Evolutionary conservation across 1,140 invertebrate species (phyloP).

Genomic region (Drosophila busckii): DNA sequence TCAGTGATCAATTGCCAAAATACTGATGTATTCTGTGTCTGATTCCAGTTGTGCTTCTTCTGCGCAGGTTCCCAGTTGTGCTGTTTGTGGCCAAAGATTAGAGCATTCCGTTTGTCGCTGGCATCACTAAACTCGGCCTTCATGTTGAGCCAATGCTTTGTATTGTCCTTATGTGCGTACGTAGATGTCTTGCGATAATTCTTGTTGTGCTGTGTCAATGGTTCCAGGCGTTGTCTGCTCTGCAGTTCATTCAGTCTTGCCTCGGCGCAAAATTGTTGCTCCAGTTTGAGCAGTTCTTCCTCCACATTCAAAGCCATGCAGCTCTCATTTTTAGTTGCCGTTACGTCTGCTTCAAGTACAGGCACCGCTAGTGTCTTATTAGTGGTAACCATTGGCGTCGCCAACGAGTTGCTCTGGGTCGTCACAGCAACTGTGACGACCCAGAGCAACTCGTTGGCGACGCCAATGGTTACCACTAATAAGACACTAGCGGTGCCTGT

Average conservation of each 20-base stretch:
- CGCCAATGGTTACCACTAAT: constrained; percentile 5
- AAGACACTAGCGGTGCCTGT: constrained; percentile 13
- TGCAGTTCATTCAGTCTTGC: constrained; percentile 40
- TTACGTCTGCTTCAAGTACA: not conserved
- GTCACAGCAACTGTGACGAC: no score
- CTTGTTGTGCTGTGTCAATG: constrained; percentile 7
- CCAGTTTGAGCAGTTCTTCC: constrained; percentile 53
- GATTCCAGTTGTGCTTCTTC: constrained; percentile 23
- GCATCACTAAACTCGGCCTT: constrained; percentile 55
- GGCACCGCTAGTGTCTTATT: constrained; percentile 17
- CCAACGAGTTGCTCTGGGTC: no score
- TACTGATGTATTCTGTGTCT: constrained; percentile 36
- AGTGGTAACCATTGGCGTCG: not conserved
- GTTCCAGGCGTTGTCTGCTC: constrained; percentile 6
- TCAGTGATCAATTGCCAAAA: constrained; percentile 53
- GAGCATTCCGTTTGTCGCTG: constrained; percentile 9
- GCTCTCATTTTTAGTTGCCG: constrained; percentile 16
- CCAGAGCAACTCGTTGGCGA: no score
- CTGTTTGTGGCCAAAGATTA: constrained; percentile 2
- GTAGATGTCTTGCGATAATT: constrained; percentile 10
- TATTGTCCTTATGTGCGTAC: constrained; percentile 11
- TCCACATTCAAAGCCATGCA: constrained; percentile 55
- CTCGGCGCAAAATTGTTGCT: constrained; percentile 53
- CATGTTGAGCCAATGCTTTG: constrained; percentile 53
- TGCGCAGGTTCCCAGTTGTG: constrained; percentile 19